These are phyloP conservation scores for Amyelois transitella DNA, from an alignment of 1,140 invertebrate genomes.

Conservation along the genomic window DNA sequence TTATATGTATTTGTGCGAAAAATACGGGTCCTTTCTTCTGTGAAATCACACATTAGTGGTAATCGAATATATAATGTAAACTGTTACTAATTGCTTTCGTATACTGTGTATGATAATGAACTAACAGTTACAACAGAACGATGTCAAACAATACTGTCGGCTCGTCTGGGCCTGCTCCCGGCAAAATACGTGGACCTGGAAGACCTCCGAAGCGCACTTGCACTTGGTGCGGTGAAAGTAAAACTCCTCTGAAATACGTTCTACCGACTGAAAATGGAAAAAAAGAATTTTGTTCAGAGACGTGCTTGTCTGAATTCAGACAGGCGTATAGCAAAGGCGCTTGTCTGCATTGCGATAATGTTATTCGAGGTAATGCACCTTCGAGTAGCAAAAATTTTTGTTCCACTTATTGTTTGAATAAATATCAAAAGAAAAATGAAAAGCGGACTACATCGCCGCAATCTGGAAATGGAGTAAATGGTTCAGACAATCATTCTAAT, in stretches of 20 bases:
- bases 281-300: constrained; percentile 94
- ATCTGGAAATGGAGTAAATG: constrained; percentile 73
- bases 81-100: constrained; percentile 14
- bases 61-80: constrained; percentile 30
- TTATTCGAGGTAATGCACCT: constrained; percentile 81
- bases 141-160: constrained; percentile 72
- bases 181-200: constrained; percentile 79
- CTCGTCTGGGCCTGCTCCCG: constrained; percentile 68
- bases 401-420: constrained; percentile 85
- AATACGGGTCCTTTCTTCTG: constrained; percentile 22
- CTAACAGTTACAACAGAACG: constrained; percentile 36
- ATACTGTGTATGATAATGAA: constrained; percentile 40
- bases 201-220: constrained; percentile 86
- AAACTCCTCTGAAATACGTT: constrained; percentile 88
- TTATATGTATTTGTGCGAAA: constrained; percentile 59
- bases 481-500: constrained; percentile 70
- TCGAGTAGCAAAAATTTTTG: constrained; percentile 87
- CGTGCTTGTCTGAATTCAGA: constrained; percentile 89
- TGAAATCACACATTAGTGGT: constrained; percentile 17
- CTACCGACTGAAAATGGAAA: constrained; percentile 90
- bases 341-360: constrained; percentile 90
- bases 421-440: constrained; percentile 85
- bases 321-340: constrained; percentile 90
- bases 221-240: constrained; percentile 90
- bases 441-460: constrained; percentile 72